phyloP scores from a whole-genome alignment of 1,140 invertebrate species.

The Drosophila repleta region DNA sequence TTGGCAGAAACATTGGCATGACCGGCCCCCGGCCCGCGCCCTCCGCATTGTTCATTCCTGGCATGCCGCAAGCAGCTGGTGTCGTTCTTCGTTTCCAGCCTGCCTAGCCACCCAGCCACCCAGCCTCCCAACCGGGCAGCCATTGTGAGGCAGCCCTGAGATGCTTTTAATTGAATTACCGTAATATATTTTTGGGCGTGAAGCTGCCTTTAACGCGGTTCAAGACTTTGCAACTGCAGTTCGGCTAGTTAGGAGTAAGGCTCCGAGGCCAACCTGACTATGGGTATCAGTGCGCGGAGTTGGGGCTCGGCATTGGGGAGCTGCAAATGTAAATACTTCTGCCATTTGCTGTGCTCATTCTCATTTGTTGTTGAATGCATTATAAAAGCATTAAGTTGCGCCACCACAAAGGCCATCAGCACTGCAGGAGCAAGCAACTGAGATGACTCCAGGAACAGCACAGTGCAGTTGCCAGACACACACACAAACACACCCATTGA shows the following conservation, averaged over 20 bases:
- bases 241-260: slow-evolving; percentile 8
- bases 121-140: not conserved
- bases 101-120: not conserved
- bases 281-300: not conserved
- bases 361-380: slow-evolving; percentile 63
- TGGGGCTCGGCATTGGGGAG: not conserved
- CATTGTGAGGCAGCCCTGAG: not conserved
- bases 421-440: not conserved
- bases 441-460: not conserved
- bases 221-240: slow-evolving; percentile 20
- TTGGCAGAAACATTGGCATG: slow-evolving; percentile 62
- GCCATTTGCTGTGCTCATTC: slow-evolving; percentile 46
- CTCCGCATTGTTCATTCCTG: slow-evolving; percentile 61
- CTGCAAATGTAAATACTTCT: slow-evolving; percentile 42
- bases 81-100: slow-evolving; percentile 46
- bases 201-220: slow-evolving; percentile 29
- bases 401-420: slow-evolving; percentile 41
- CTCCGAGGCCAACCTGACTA: not conserved
- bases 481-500: slow-evolving; percentile 15
- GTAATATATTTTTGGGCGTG: slow-evolving; percentile 38
- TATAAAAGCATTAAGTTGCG: slow-evolving; percentile 78
- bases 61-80: slow-evolving; percentile 77
- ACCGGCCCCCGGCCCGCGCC: not conserved
- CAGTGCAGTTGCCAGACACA: slow-evolving; percentile 45
- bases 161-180: slow-evolving; percentile 68